These are phyloP conservation scores for Arctocebus calabarensis DNA, from an alignment of 2,797 vertebrate species.

Conservation along the genomic window DNA sequence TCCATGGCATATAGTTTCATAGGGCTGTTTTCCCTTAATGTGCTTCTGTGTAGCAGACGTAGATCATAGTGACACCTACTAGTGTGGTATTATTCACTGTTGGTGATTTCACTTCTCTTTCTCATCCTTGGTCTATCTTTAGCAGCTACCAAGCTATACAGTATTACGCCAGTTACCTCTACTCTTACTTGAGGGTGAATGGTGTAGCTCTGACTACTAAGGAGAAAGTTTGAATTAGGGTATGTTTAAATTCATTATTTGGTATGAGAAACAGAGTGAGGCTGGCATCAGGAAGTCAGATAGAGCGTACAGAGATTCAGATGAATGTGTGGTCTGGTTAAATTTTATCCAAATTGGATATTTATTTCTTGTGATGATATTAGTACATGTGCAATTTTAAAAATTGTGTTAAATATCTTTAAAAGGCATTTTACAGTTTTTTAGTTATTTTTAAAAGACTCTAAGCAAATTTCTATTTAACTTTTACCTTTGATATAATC, in stretches of 20 bases:
- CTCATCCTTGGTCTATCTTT: not conserved
- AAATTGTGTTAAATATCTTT: slow-evolving; percentile 47
- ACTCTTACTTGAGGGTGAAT: not conserved
- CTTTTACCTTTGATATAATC: slow-evolving; percentile 40
- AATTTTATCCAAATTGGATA: not conserved
- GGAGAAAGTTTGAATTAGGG: not conserved
- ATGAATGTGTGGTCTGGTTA: not conserved
- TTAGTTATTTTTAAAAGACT: slow-evolving; percentile 57
- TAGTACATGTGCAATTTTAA: slow-evolving; percentile 9
- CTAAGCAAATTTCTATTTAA: slow-evolving; percentile 45
- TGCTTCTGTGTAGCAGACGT: not conserved
- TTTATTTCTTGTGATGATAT: not conserved
- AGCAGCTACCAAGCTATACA: not conserved
- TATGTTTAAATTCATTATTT: not conserved
- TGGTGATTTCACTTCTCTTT: slow-evolving; percentile 20
- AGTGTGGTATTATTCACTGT: not conserved
- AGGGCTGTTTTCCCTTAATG: slow-evolving; percentile 24
- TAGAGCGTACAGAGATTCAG: slow-evolving; percentile 52
- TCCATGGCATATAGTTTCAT: not conserved
- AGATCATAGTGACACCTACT: not conserved
- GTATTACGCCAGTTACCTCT: not conserved
- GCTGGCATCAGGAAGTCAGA: slow-evolving; percentile 71
- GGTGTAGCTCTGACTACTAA: not conserved
- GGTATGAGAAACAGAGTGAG: slow-evolving; percentile 64
- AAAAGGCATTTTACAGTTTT: slow-evolving; percentile 41